Evolutionary conservation across 2,888 invertebrate genomes (phyloP).

Genomic region (Gibbula magus): DNA sequence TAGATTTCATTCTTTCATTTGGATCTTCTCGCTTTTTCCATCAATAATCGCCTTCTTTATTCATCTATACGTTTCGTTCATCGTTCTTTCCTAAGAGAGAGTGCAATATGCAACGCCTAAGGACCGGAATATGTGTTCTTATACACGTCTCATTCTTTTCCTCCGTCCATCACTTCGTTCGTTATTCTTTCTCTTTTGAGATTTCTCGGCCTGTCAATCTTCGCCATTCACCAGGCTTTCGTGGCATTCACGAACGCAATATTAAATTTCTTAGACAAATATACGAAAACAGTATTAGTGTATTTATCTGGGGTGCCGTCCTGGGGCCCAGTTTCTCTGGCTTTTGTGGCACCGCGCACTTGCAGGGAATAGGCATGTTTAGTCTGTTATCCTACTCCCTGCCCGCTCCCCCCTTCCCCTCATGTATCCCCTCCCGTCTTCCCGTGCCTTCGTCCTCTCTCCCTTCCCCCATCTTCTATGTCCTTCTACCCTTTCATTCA

Average conservation of each 20-base stretch:
- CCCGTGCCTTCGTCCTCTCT: too few relatives aligned
- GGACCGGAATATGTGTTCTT: too few relatives aligned
- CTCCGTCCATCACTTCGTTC: too few relatives aligned
- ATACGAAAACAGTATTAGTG: slow-evolving; percentile 5
- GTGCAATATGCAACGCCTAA: too few relatives aligned
- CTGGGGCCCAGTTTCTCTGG: neutral
- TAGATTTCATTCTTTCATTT: too few relatives aligned
- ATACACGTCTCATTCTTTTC: too few relatives aligned
- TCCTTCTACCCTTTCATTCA: too few relatives aligned
- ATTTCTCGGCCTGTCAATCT: neutral
- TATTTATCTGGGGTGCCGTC: slow-evolving; percentile 15
- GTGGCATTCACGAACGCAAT: neutral
- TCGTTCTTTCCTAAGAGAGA: too few relatives aligned
- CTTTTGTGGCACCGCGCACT: neutral
- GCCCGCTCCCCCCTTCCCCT: neutral
- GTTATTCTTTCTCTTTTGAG: neutral
- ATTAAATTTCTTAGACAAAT: slow-evolving; percentile 16
- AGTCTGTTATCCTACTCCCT: neutral
- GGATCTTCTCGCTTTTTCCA: too few relatives aligned
- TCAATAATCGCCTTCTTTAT: too few relatives aligned
- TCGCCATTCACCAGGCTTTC: neutral
- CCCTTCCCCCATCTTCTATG: too few relatives aligned
- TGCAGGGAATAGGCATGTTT: neutral
- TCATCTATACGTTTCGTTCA: too few relatives aligned
- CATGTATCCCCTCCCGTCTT: neutral